Percentiles rank a stretch among this genome's conserved stretches.
These are phyloP conservation scores for Gerris buenoi DNA, from an alignment of 1,140 invertebrate species.

Conservation along the genomic window DNA sequence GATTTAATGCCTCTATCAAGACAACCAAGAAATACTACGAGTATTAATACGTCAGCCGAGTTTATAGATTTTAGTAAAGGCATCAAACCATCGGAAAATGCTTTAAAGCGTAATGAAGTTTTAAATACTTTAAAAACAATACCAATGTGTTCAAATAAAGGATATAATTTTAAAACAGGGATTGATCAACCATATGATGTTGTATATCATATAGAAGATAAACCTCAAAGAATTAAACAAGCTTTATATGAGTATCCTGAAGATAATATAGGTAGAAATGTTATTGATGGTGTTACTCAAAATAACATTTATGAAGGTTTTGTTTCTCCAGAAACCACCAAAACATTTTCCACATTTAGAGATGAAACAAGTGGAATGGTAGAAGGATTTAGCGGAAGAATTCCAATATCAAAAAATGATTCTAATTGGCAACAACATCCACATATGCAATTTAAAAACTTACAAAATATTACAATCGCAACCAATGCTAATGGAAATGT, in stretches of 20 bases:
- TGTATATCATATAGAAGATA: background rate
- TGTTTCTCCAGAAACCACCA: background rate
- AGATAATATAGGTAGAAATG: background rate
- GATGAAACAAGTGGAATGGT: background rate
- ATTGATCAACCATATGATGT: background rate
- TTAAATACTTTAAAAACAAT: background rate
- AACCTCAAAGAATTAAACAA: background rate
- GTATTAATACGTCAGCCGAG: background rate
- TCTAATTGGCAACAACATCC: background rate
- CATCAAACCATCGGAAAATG: background rate
- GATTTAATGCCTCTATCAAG: background rate
- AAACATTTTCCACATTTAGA: background rate
- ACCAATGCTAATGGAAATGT: background rate
- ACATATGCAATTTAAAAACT: background rate
- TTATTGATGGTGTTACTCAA: background rate
- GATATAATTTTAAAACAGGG: background rate
- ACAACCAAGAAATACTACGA: background rate
- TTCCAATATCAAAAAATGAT: background rate
- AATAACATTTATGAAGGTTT: background rate
- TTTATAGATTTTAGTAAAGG: background rate
- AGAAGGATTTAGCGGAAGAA: background rate
- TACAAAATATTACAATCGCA: background rate
- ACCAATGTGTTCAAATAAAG: background rate
- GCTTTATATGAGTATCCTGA: background rate
- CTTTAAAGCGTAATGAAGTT: background rate